These are phyloP conservation scores for Otis tarda DNA, from an alignment of 2,113 vertebrate genomes.

Conservation along the genomic window DNA sequence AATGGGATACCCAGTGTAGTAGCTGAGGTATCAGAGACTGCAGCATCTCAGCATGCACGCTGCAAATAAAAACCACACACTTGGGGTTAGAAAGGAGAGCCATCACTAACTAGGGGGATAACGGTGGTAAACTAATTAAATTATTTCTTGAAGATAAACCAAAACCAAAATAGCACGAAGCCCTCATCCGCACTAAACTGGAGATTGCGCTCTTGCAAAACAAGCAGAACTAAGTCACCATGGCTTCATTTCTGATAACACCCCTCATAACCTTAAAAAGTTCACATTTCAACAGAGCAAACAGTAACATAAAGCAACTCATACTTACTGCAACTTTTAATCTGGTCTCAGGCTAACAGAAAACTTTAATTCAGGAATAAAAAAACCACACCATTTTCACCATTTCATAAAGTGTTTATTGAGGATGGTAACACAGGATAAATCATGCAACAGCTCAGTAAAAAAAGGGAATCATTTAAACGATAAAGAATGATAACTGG, in stretches of 20 bases:
- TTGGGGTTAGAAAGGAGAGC: accelerated
- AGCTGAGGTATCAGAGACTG: accelerated
- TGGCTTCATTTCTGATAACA: accelerated
- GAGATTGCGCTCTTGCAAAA: accelerated
- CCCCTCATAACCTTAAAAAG: background rate
- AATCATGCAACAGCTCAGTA: slow-evolving; percentile 80
- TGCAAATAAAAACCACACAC: background rate
- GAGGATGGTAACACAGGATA: slow-evolving; percentile 80
- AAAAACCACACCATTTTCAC: background rate
- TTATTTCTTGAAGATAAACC: background rate
- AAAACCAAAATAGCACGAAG: background rate
- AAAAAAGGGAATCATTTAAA: slow-evolving; percentile 72
- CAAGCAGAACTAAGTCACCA: background rate
- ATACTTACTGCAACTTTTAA: accelerated
- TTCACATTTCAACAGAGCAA: background rate
- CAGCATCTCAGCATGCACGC: background rate
- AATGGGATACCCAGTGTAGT: accelerated
- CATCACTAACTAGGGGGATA: accelerated
- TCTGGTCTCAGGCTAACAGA: background rate
- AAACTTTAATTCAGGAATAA: background rate
- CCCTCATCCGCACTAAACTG: background rate
- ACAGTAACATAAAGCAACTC: background rate
- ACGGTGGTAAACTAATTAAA: accelerated
- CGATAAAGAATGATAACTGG: slow-evolving; percentile 71
- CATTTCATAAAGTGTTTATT: slow-evolving; percentile 82